Evolutionary conservation across 1,140 invertebrate genomes (phyloP).

Genomic region (Heterodera schachtii): DNA sequence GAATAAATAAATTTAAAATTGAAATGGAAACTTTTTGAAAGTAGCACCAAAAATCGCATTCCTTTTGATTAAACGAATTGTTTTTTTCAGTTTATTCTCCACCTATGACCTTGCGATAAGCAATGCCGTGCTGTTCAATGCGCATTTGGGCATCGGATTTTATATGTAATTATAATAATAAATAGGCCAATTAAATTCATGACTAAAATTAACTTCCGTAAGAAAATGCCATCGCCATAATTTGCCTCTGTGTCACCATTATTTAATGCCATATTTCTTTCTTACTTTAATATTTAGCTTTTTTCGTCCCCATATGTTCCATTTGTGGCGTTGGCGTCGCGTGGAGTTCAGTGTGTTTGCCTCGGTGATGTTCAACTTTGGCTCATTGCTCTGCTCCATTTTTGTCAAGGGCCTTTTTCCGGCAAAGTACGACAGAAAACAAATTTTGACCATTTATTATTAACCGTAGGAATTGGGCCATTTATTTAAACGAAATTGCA

Average conservation of each 20-base stretch:
- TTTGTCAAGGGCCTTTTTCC: constrained; percentile 25
- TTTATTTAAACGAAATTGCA: too few relatives aligned
- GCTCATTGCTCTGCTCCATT: constrained; percentile 17
- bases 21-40: too few relatives aligned
- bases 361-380: constrained; percentile 30
- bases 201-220: too few relatives aligned
- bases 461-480: too few relatives aligned
- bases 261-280: not conserved
- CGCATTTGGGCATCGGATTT: constrained; percentile 27
- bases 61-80: not conserved
- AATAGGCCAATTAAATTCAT: too few relatives aligned
- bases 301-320: constrained; percentile 23
- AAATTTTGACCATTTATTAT: too few relatives aligned
- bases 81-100: constrained; percentile 17
- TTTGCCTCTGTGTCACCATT: too few relatives aligned
- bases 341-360: constrained; percentile 29
- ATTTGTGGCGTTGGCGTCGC: constrained; percentile 26
- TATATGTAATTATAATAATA: constrained; percentile 1
- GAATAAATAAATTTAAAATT: too few relatives aligned
- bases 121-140: constrained; percentile 22
- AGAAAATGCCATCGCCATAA: too few relatives aligned
- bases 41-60: too few relatives aligned
- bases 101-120: constrained; percentile 18
- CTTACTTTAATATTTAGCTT: constrained; percentile 12
- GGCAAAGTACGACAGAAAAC: not conserved